Evolutionary conservation across 2,797 vertebrate genomes (phyloP), one percentile per base, ranked within the genome.

Genomic region (Poecilia picta): DNA sequence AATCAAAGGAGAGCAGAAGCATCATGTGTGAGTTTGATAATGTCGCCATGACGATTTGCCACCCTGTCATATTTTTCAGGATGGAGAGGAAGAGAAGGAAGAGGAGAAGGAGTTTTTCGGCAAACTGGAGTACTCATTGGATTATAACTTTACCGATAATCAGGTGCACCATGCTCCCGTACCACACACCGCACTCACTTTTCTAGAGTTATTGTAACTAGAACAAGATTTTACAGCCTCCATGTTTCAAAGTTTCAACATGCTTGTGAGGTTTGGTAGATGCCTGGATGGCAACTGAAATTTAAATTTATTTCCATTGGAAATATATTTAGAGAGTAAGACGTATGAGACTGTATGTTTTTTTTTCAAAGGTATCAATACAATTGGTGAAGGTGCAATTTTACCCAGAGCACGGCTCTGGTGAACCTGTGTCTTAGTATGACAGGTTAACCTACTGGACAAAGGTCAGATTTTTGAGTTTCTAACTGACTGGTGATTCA

Each of bases 141-240:
- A 98, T 85, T 98, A 98, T 59, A 97, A 92, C 88, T 98, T 98
- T 85, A 97, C 95, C 75, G 97, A 95, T 4, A 96, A 97, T 53
- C 96, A 98, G 96, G 97, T 94, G 88, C 2, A 53, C 15, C 25
- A 3, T 59, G 6, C 47, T 39, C 16, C 23, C 33, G 41, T 7
- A 6, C 31, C 25, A 3, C n/a, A 33, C 12, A 39, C 13, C 15
- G 4, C 23, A n/a, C 7, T 43, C 8, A 3, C 6, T n/a, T 16
- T n/a, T 25, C 33, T n/a, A 5, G 16, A 36, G 5, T 25, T 12
- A 10, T 41, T 8, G 15, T 8, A 8, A 64, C 31, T 36, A 36
- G 59, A 64, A 36, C 31, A 18, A 64, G 15, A 20, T 4, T 64
- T 64, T 36, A 31, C n/a, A 28, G n/a, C n/a, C n/a, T 66, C 6